A percentile compares a stretch with the other conserved stretches of the same genome.
Evolutionary conservation across 2,797 vertebrate species (phyloP).

Genomic region (Mus caroli): DNA sequence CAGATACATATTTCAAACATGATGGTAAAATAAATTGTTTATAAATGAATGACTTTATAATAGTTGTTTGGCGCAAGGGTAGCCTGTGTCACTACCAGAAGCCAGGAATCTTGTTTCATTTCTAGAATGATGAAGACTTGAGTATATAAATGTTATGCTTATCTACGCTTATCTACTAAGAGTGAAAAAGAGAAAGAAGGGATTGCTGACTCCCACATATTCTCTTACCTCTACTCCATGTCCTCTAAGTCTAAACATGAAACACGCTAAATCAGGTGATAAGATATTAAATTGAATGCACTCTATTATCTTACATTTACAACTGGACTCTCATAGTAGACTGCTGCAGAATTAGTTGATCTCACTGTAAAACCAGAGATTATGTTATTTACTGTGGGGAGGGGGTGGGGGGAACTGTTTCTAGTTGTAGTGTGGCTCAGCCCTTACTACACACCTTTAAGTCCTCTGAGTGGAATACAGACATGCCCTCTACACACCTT

Average conservation of each 20-base stretch:
- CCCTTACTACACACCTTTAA: neutral
- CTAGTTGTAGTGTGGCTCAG: neutral
- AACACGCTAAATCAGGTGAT: neutral
- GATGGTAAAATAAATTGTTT: neutral
- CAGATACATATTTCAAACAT: neutral
- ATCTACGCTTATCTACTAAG: too few relatives aligned
- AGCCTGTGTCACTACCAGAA: neutral
- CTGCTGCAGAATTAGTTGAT: neutral
- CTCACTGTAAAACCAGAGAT: neutral
- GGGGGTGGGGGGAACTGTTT: neutral
- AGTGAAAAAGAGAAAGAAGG: neutral
- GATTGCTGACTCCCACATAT: too few relatives aligned
- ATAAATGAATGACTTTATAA: neutral
- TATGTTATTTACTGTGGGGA: neutral
- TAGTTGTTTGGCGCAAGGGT: neutral
- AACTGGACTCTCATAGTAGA: neutral
- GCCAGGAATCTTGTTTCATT: neutral
- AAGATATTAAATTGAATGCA: constrained; percentile 7
- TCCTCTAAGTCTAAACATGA: constrained; percentile 22
- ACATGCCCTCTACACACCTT: neutral
- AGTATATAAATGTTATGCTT: neutral
- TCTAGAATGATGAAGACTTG: neutral
- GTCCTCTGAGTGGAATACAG: too few relatives aligned
- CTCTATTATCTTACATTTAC: neutral
- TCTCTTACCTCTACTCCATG: neutral